These are phyloP conservation scores for Cepaea nemoralis DNA, from an alignment of 1,140 invertebrate genomes.

Conservation along the genomic window DNA sequence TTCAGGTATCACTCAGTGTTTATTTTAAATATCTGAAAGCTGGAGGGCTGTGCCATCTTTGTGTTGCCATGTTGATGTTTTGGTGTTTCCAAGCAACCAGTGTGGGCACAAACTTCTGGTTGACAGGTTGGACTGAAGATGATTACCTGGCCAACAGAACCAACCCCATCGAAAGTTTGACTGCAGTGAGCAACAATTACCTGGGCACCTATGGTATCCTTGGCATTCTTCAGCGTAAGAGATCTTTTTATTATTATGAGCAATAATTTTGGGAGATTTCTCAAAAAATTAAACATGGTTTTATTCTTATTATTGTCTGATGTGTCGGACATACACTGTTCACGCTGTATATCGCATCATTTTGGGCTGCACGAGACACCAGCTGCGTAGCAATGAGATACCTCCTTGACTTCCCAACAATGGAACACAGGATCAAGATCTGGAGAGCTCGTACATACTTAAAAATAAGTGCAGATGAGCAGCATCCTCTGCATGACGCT, in stretches of 20 bases:
- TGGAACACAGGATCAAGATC: too few species aligned
- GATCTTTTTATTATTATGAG: slow-evolving; percentile 44
- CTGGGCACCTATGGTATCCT: slow-evolving; percentile 53
- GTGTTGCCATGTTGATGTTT: slow-evolving; percentile 66
- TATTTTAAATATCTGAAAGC: slow-evolving; percentile 73
- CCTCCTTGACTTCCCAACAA: too few species aligned
- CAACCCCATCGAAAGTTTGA: slow-evolving; percentile 38
- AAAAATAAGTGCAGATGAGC: too few species aligned
- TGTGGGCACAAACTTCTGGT: slow-evolving; percentile 62
- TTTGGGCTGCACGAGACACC: too few species aligned
- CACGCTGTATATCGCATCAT: too few species aligned
- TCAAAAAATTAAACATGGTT: too few species aligned
- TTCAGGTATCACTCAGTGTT: slow-evolving; percentile 50
- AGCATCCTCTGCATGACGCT: too few species aligned
- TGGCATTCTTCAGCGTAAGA: slow-evolving; percentile 61
- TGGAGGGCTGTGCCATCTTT: slow-evolving; percentile 81
- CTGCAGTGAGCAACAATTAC: slow-evolving; percentile 49
- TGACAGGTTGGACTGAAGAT: slow-evolving; percentile 68
- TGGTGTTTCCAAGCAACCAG: slow-evolving; percentile 54
- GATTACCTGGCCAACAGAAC: slow-evolving; percentile 50
- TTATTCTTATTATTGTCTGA: too few species aligned
- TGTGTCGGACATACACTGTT: too few species aligned
- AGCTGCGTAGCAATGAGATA: too few species aligned
- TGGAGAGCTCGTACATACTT: too few species aligned
- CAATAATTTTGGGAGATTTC: too few species aligned